A percentile compares a stretch with the other conserved stretches of the same genome.
phyloP scores from a whole-genome alignment of 2,888 invertebrate species.

The Embidobia sp. region DNA sequence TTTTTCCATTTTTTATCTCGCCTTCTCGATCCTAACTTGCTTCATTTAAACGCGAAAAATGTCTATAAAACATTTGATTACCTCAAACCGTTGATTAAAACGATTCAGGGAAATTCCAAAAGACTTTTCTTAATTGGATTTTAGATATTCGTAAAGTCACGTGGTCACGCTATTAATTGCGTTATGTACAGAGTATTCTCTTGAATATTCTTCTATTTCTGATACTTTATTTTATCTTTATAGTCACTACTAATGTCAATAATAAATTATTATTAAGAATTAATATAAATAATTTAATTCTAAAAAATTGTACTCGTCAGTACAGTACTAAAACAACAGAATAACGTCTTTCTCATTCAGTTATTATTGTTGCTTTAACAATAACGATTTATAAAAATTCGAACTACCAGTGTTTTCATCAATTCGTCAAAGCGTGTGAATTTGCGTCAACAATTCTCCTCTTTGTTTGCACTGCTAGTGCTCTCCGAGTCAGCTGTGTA shows the following conservation, averaged over 20 bases:
- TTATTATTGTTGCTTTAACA: slow-evolving; percentile 1
- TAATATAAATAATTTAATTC: too few species aligned
- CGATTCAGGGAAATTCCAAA: slow-evolving; percentile 38
- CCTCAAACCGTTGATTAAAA: slow-evolving; percentile 33
- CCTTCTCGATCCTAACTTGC: neutral
- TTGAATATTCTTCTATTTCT: too few species aligned
- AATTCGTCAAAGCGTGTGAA: slow-evolving; percentile 5
- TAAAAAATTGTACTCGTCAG: too few species aligned
- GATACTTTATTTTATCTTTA: too few species aligned
- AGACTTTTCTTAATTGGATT: slow-evolving; percentile 24
- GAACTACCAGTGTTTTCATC: slow-evolving; percentile 5
- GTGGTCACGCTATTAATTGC: too few species aligned
- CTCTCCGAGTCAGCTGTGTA: neutral
- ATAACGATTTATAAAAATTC: slow-evolving; percentile 13
- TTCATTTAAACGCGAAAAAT: slow-evolving; percentile 21
- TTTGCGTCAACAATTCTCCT: slow-evolving; percentile 4
- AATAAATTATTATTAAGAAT: too few species aligned
- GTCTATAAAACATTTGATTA: slow-evolving; percentile 36
- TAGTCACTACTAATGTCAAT: too few species aligned
- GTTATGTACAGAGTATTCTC: too few species aligned
- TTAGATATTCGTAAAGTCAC: slow-evolving; percentile 13
- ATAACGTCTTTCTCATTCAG: too few species aligned
- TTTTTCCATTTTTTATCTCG: slow-evolving; percentile 30
- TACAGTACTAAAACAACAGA: too few species aligned
- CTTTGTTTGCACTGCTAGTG: slow-evolving; percentile 15